Percentiles rank a stretch among this genome's conserved stretches.
Evolutionary conservation across 2,797 vertebrate species (phyloP).

Genomic region (Silurus aristotelis): DNA sequence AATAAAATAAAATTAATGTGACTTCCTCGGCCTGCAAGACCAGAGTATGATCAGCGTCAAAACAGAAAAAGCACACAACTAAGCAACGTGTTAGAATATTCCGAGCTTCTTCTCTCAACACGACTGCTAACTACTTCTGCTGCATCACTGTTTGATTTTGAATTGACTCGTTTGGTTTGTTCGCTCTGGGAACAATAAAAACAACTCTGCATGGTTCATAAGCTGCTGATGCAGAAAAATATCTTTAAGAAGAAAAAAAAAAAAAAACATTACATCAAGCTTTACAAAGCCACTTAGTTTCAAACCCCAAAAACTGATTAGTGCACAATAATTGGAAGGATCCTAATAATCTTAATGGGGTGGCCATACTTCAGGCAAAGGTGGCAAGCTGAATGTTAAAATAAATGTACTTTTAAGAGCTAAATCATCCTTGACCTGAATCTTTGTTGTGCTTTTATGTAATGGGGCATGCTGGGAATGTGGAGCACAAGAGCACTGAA

Average conservation of each 20-base stretch:
- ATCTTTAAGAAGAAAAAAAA: no score
- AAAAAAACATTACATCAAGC: background rate
- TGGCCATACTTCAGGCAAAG: background rate
- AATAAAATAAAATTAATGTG: no score
- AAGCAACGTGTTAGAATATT: no score
- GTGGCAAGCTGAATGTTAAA: background rate
- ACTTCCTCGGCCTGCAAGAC: no score
- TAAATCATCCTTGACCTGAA: background rate
- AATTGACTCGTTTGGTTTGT: background rate
- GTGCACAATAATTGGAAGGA: background rate
- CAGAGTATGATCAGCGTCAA: no score
- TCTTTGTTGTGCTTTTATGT: background rate
- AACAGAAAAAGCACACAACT: no score
- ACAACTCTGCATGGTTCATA: background rate
- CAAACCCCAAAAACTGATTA: background rate
- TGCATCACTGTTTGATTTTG: background rate
- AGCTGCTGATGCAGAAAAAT: no score
- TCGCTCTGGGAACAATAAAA: background rate
- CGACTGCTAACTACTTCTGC: no score
- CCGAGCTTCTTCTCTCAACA: no score
- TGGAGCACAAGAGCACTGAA: background rate
- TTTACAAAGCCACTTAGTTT: background rate
- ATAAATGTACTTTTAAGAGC: background rate
- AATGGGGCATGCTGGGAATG: slow-evolving; percentile 7
- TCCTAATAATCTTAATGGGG: background rate